Evolutionary conservation across 2,797 vertebrate species (phyloP).

Genomic region (Merluccius polli): DNA sequence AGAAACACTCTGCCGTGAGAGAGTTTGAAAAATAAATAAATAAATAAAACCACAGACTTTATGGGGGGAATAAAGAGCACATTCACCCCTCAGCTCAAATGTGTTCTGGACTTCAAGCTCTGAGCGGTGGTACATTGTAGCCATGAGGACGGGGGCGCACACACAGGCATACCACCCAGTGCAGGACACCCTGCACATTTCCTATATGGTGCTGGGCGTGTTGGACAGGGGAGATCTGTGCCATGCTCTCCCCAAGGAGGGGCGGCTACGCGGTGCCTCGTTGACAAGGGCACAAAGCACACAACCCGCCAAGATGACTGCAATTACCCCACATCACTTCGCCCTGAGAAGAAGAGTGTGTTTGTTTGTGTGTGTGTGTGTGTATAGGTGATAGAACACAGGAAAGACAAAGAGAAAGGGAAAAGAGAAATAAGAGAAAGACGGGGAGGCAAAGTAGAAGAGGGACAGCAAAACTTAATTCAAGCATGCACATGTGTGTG

Average conservation of each 20-base stretch:
- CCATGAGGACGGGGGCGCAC: neutral
- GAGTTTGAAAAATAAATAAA: conserved; percentile 27
- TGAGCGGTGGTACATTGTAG: conserved; percentile 4
- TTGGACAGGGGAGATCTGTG: conserved; percentile 34
- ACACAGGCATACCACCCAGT: conserved; percentile 9
- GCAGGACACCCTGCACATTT: neutral
- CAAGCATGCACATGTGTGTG: conserved; percentile 8
- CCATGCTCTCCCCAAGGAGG: conserved; percentile 38
- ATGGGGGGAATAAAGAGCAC: conserved; percentile 39
- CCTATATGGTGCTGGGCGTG: neutral
- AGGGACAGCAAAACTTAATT: neutral
- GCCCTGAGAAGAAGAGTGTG: neutral
- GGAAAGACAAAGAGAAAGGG: neutral
- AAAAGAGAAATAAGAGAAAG: neutral
- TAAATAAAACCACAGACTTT: conserved; percentile 29
- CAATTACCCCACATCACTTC: conserved; percentile 39
- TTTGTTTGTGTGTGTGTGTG: neutral
- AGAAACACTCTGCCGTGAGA: conserved; percentile 57
- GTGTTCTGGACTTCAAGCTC: neutral
- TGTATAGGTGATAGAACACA: neutral
- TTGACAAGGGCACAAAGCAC: conserved; percentile 47
- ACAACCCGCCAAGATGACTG: conserved; percentile 39
- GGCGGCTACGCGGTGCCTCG: conserved; percentile 25
- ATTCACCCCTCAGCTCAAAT: conserved; percentile 27
- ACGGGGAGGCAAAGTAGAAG: neutral